Evolutionary conservation across 2,888 invertebrate genomes (phyloP), one percentile per base, ranked within the genome.

Genomic region (Anticlea derivata): DNA sequence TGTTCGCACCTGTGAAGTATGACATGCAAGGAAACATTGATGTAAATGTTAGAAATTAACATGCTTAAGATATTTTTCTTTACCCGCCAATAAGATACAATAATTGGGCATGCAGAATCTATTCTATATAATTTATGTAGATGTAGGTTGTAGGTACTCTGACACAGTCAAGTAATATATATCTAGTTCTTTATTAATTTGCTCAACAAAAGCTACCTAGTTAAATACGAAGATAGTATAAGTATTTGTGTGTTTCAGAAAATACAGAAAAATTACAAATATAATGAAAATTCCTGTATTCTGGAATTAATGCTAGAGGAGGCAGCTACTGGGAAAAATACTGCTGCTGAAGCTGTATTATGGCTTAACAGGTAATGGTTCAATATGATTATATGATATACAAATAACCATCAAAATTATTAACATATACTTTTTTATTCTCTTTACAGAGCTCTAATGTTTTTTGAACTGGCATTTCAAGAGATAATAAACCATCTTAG

Each of bases 1-100:
- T 94, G 8, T 95, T 96, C 79, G 89, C 93, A 34, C 95, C 95
- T 17, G 94, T 96, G 29, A 94, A 93, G 66, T 92, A 92, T 78
- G 96, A 96, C 70, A 94, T 96, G 93, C 92, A 93, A 82, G 94
- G 94, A 65, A 96, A 96, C 80, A 93, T 96, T 61, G 92, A 93
- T 75, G 96, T 95, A 86, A 92, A 91, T 53, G 12, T 13, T 22
- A 23, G 17, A 22, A 43, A 23, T 31, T 38, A 38, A 17, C n/a
- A 12, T 31, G 5, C 5, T 33, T 6, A 17, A n/a, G 4, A 8
- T 5, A n/a, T 7, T 33, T 33, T n/a, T 30, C 11, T 33, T 4
- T 5, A 17, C 6, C 17, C n/a, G 17, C 5, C 11, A 12, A 11
- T 1, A 12, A 6, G 17, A 4, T 11, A 2, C 7, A 26, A 2